Base-by-base conservation (phyloP, 2,888 invertebrate genomes). In the Epirrita christyi region DNA sequence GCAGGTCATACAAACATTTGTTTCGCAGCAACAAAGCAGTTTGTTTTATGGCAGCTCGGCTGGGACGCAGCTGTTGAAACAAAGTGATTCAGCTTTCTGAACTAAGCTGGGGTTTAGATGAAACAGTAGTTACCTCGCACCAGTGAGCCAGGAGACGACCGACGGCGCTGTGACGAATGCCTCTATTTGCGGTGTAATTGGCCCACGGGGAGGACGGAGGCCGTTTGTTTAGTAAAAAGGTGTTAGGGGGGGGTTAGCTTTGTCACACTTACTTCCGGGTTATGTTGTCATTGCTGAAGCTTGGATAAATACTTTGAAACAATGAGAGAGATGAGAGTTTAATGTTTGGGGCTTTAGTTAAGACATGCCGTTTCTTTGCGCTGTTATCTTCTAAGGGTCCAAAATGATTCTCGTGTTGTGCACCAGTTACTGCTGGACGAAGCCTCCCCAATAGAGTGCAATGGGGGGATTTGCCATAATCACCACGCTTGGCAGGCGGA, bases 121-220 rank as follows among this genome's bases (percentile, higher is more conserved):
- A 36, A 7, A 11, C 14, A 13, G 34, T 36, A 37, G 50, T 37
- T 43, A 49, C 49, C 9, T 15, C 36, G 42, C 42, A 44, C 11
- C 42, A 54, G 53, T 34, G 41, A 45, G 11, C 10, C 2, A 14
- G 38, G 14, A 32, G 32, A 32, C 21, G 21, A 21, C 21, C 41
- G 42, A 8, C 43, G 40, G 41, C 47, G 41, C 54, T 47, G 41
- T 54, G 54, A 47, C 40, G 53, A 47, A 47, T 29, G 54, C 28
- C 41, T 28, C 47, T 42, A 42, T 50, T 50, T 50, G 42, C 54
- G n/a, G 14, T 11, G 28, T 54, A 47, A 54, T 47, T 54, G 46
- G 41, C 11, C 54, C 15, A 1, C 14, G 27, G 34, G n/a, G 42
- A 6, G 27, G 9, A 21, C 6, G 41, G 41, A n/a, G 10, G 10